phyloP scores from a whole-genome alignment of 2,888 invertebrate genomes.

The Apomyelois bistriatella region DNA sequence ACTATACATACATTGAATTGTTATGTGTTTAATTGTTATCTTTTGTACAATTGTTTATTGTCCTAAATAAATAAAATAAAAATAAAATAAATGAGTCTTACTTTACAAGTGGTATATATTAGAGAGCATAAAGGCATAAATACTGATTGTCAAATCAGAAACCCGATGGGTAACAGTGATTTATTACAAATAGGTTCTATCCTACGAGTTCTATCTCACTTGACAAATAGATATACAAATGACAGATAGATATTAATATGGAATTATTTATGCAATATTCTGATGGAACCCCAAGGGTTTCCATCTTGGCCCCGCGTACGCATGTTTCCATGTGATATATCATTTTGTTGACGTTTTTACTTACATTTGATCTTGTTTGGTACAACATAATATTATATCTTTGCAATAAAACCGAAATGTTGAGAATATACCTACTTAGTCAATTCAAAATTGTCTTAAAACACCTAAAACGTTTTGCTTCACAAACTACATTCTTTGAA shows the following conservation, averaged over 20 bases:
- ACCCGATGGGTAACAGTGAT: not conserved
- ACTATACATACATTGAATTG: too few species aligned
- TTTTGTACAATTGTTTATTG: too few species aligned
- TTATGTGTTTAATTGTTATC: too few species aligned
- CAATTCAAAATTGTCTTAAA: too few species aligned
- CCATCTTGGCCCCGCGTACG: not conserved
- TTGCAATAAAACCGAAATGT: not conserved
- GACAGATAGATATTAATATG: slow-evolving; percentile 7
- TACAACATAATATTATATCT: not conserved
- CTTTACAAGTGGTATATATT: too few species aligned
- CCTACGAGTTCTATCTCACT: too few species aligned
- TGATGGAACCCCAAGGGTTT: not conserved
- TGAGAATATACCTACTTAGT: too few species aligned
- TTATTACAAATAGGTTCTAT: slow-evolving; percentile 4
- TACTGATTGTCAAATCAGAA: slow-evolving; percentile 12
- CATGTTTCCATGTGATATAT: not conserved
- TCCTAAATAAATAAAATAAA: too few species aligned
- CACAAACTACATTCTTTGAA: too few species aligned
- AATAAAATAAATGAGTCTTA: too few species aligned
- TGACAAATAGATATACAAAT: slow-evolving; percentile 6
- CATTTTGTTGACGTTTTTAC: not conserved
- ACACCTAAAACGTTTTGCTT: too few species aligned
- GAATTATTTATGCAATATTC: slow-evolving; percentile 2
- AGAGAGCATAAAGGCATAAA: not conserved
- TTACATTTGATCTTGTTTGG: not conserved